Conservation (phyloP, 2,797 vertebrate genomes). For the Alauda arvensis region DNA sequence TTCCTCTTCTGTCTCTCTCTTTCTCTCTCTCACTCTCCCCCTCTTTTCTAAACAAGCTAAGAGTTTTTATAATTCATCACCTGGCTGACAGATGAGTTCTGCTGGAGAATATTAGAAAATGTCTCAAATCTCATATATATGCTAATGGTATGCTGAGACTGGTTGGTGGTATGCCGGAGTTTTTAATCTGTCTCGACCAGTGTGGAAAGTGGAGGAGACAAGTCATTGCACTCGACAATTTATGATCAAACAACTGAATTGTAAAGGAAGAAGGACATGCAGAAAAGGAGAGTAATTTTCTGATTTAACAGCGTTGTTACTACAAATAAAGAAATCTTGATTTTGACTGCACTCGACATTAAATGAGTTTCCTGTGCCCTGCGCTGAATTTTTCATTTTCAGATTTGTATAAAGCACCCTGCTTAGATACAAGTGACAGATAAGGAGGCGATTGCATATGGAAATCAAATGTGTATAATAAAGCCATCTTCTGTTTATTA, state of each 20-base stretch:
- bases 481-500: conserved; percentile 85
- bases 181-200: conserved; percentile 98
- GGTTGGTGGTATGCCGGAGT: conserved; percentile 86
- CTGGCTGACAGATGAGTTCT: conserved; percentile 99
- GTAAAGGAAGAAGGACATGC: conserved; percentile 79
- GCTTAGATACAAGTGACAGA: conserved; percentile 83
- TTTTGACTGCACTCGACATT: conserved; percentile 82
- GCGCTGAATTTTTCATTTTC: conserved; percentile 84
- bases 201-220: conserved; percentile 96
- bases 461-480: conserved; percentile 82
- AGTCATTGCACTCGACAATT: conserved; percentile 92
- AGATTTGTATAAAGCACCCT: conserved; percentile 80
- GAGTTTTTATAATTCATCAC: conserved; percentile 99
- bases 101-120: conserved; percentile 99
- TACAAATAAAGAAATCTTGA: conserved; percentile 84
- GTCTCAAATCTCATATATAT: conserved; percentile 99
- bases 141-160: conserved; percentile 98
- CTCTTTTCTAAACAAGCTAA: conserved; percentile 91
- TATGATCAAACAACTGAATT: conserved; percentile 95
- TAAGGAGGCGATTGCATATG: conserved; percentile 72
- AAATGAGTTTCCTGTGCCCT: conserved; percentile 83
- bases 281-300: conserved; percentile 81
- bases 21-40: conserved; percentile 36
- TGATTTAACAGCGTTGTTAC: conserved; percentile 87
- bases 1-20: conserved; percentile 2